Base-by-base conservation (phyloP, 2,113 vertebrate species). In the Abramis brama region DNA sequence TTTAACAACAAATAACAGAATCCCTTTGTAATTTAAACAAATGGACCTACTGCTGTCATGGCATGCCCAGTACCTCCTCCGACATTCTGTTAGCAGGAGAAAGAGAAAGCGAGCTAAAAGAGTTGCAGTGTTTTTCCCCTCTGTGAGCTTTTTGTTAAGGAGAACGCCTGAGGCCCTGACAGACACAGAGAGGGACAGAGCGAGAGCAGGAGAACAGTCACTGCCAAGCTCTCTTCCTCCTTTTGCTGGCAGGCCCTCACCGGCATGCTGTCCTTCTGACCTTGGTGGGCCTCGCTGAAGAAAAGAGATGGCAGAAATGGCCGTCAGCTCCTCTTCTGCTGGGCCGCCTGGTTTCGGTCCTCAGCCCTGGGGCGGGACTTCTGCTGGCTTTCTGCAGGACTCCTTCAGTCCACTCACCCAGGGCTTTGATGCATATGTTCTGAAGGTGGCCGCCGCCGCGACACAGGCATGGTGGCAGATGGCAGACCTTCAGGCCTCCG, bases 401-500 rank as follows among this genome's bases (percentile, higher is more conserved):
- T 95, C 93, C 94, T 95, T 93, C 93, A 27, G 91, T 91, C 94
- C 95, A 93, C 94, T 94, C 94, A 96, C 95, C 96, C 91, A 90
- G 93, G 92, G 94, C 96, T 96, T 96, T 96, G 95, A 95, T 96
- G 95, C 96, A 92, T 96, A 92, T 96, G 96, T 87, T 96, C 95
- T 95, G 95, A 97, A 96, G 96, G 95, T 95, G 95, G 95, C 94
- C 93, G 94, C 91, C 90, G 93, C 91, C 88, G 94, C 93, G 95
- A 95, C 96, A 96, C 95, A 92, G 94, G 94, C 87, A 93, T 93
- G 91, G 95, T 94, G 94, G 95, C 96, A 97, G 96, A 96, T 97
- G 96, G 96, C 92, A 93, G 95, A 95, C 95, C 96, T 96, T 97
- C 96, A 95, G 96, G 95, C 96, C 93, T 95, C 96, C 94, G 94